Conservation (phyloP, 2,888 invertebrate species). For the Drosophila mimetica region DNA sequence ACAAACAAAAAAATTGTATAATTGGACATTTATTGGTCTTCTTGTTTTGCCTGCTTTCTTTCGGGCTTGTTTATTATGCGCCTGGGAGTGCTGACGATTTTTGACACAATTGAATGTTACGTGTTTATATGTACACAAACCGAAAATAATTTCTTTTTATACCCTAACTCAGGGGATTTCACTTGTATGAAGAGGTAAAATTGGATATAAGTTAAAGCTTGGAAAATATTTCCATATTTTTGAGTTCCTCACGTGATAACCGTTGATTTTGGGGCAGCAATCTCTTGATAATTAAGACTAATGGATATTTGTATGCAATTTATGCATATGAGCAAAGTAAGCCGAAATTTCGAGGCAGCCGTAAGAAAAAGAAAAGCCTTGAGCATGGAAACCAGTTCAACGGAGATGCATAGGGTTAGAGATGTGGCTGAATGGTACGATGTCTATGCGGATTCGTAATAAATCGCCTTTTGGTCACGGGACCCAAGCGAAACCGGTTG, state of each 20-base stretch:
- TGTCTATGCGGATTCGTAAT: conserved; percentile 28
- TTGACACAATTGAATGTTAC: conserved; percentile 57
- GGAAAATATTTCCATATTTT: not conserved
- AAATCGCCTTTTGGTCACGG: conserved; percentile 21
- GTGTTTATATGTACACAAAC: conserved; percentile 50
- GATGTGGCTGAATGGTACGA: conserved; percentile 19
- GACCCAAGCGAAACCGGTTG: conserved; percentile 27
- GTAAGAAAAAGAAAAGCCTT: conserved; percentile 23
- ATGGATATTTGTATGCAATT: conserved; percentile 5
- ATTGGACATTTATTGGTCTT: conserved; percentile 34
- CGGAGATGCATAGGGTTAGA: conserved; percentile 8
- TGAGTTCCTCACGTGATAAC: not conserved
- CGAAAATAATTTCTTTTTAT: conserved; percentile 31
- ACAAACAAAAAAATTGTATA: conserved; percentile 33
- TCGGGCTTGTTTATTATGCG: conserved; percentile 54
- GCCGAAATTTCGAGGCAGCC: not conserved
- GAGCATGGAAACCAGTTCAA: conserved; percentile 30
- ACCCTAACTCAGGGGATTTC: not conserved
- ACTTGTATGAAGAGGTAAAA: not conserved
- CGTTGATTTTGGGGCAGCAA: not conserved
- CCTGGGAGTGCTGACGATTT: conserved; percentile 29
- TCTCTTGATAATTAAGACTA: conserved; percentile 2
- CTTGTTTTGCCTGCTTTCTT: conserved; percentile 33
- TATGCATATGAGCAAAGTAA: conserved; percentile 27
- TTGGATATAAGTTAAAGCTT: not conserved